Evolutionary conservation across 2,888 invertebrate species (phyloP).

Genomic region (Callinectes sapidus): DNA sequence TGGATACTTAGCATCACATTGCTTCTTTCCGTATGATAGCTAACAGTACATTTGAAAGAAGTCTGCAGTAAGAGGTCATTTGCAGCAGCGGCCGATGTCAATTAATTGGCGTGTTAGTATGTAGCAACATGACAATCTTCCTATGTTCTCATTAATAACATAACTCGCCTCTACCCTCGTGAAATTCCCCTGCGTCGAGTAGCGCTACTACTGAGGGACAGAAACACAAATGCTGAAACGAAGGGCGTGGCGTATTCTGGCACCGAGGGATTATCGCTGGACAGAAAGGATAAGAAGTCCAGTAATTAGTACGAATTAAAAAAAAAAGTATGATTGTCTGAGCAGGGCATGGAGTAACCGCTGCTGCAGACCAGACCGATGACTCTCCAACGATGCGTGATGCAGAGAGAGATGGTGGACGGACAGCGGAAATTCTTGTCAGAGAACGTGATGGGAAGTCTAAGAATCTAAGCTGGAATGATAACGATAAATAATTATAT

Average conservation of each 20-base stretch:
- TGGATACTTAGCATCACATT: not conserved
- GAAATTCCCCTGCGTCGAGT: not conserved
- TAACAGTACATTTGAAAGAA: not conserved
- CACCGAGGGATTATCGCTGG: not conserved
- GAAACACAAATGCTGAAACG: not conserved
- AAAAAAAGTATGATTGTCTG: not conserved
- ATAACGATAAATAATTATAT: not conserved
- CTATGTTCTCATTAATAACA: not conserved
- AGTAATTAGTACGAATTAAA: not conserved
- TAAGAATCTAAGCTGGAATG: not conserved
- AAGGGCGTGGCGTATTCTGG: not conserved
- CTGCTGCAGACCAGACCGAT: conserved; percentile 11
- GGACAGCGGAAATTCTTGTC: conserved; percentile 23
- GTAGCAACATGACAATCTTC: not conserved
- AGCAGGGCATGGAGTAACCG: not conserved
- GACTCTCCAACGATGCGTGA: not conserved
- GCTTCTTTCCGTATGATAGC: not conserved
- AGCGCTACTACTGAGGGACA: not conserved
- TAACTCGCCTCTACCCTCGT: not conserved
- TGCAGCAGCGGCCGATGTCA: not conserved
- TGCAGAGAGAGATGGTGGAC: conserved; percentile 13
- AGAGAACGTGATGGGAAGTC: not conserved
- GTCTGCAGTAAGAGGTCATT: not conserved
- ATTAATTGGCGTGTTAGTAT: not conserved
- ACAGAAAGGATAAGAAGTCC: not conserved